Evolutionary conservation across 2,797 vertebrate genomes (phyloP), one percentile per base, ranked within the genome.

Genomic region (Melanotaenia pygmaea): DNA sequence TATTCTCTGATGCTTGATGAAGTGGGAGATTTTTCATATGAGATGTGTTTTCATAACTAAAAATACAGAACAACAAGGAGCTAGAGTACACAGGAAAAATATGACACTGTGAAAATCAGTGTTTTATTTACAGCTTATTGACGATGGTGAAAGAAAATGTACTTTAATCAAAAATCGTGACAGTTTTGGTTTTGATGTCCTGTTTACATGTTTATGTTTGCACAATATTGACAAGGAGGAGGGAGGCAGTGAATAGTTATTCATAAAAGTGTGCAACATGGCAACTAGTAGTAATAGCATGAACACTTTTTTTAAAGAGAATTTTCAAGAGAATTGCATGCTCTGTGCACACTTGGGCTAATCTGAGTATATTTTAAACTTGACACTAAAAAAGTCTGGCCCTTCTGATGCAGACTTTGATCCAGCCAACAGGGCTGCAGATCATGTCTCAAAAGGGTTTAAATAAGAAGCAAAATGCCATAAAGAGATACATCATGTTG

Each of bases 91-190:
- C 43, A 50, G 20, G 45, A 34, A 54, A 37, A 54, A 65, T 26
- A 26, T 16, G n/a, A 2, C 28, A 3, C 5, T 28, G 53, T 7
- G 26, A 56, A 14, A 26, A 14, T 30, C 53, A 12, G 22, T 28
- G 24, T 37, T 54, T 64, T 53, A 37, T 53, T 65, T 24, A 53
- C 24, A 53, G 32, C 34, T 26, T n/a, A 38, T 38, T 38, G 50
- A 53, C 6, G 22, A 22, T 35, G 20, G 9, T 14, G 61, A 20
- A 51, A 32, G 16, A 32, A 18, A 13, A 4, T 45, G 12, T 37
- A 35, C 6, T 18, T 10, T 26, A 20, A 16, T 35, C 9, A 16
- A 54, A 18, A 37, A 54, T 6, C 9, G 20, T 38, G 50, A 53
- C 45, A 26, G 45, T 30, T 53, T 26, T 38, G 22, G 34, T 3